Percentiles rank a stretch among this genome's conserved stretches.
These are phyloP conservation scores for Glossophaga mutica DNA, from an alignment of 2,797 vertebrate genomes.

Conservation along the genomic window DNA sequence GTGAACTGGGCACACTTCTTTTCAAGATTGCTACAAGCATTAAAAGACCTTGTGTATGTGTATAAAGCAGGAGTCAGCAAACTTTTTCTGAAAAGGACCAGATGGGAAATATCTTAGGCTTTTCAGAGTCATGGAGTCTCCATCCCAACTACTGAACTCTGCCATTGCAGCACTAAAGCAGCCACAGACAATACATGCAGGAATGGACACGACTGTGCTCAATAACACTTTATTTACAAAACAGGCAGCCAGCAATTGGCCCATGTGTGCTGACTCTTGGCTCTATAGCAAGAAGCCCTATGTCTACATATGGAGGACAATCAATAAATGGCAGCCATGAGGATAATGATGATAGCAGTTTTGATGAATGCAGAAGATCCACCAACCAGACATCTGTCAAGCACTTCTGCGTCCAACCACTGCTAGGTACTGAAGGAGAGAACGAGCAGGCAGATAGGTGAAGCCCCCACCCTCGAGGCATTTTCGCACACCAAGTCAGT, in stretches of 20 bases:
- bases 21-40: background rate
- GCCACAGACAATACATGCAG: no score
- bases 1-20: background rate
- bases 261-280: no score
- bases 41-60: background rate
- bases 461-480: rapidly evolving
- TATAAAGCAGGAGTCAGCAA: background rate
- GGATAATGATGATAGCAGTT: rapidly evolving
- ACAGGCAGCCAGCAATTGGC: background rate
- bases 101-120: background rate
- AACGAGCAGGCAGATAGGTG: background rate
- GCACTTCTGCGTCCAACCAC: background rate
- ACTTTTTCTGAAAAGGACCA: background rate
- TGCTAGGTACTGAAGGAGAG: background rate
- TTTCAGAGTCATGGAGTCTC: background rate
- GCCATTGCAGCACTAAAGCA: background rate
- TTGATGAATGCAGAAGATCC: background rate
- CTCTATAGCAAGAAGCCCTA: background rate
- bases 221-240: background rate
- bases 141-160: background rate
- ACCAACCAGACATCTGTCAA: background rate
- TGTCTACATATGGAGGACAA: background rate
- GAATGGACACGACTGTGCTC: background rate
- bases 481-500: background rate
- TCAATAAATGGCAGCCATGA: background rate